A percentile compares a stretch with the other conserved stretches of the same genome.
These are phyloP conservation scores for Phoebastria nigripes DNA, from an alignment of 2,797 vertebrate species.

Conservation along the genomic window DNA sequence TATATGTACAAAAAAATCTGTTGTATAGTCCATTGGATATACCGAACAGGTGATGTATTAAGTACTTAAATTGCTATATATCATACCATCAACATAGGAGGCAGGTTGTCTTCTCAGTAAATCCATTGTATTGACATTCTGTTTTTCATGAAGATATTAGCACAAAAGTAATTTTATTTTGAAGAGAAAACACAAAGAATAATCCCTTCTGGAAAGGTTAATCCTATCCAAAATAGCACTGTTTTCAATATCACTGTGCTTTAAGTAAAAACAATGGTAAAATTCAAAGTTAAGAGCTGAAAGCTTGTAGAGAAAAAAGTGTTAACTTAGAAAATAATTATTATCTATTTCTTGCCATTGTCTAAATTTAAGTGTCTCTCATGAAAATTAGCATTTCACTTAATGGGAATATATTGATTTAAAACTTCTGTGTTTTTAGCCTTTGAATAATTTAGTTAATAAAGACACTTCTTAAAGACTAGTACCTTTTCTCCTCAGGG, in stretches of 20 bases:
- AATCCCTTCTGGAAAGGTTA: neutral
- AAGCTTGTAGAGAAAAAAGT: neutral
- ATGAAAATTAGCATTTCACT: neutral
- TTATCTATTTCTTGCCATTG: neutral
- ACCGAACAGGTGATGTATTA: neutral
- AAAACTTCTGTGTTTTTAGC: neutral
- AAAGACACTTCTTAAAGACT: neutral
- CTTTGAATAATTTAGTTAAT: neutral
- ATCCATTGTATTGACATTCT: neutral
- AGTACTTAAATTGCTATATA: neutral
- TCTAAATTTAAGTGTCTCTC: neutral
- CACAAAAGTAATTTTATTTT: neutral
- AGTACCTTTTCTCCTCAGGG: neutral
- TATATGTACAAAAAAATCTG: fast-evolving
- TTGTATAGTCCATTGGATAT: neutral
- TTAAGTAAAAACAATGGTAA: neutral
- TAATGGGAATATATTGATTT: neutral
- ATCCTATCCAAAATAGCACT: neutral
- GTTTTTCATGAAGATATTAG: neutral
- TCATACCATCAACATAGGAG: neutral
- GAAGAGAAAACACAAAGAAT: neutral
- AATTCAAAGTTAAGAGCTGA: neutral
- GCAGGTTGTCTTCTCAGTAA: neutral
- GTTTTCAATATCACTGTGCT: neutral
- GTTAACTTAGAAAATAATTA: neutral